phyloP scores from a whole-genome alignment of 2,113 vertebrate species.

The Sarotherodon lohbergeri region DNA sequence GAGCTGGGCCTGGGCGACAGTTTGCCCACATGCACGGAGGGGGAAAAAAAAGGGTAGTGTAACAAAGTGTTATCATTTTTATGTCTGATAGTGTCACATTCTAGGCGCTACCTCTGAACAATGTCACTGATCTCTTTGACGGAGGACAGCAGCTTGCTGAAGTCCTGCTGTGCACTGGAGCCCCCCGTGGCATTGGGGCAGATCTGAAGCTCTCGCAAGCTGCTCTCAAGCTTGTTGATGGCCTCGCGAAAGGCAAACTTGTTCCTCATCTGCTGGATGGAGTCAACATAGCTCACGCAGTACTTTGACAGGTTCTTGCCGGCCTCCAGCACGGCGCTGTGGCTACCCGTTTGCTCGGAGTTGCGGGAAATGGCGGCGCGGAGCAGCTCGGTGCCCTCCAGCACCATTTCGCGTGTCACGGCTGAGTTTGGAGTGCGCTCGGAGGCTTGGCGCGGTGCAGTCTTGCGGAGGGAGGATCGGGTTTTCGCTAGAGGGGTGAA shows the following conservation, averaged over 20 bases:
- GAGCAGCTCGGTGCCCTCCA: constrained; percentile 86
- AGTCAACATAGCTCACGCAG: constrained; percentile 93
- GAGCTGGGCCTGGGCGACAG: background rate
- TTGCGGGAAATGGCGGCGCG: constrained; percentile 84
- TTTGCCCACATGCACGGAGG: background rate
- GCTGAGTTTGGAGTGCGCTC: constrained; percentile 84
- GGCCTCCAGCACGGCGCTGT: constrained; percentile 90
- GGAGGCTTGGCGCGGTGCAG: constrained; percentile 76
- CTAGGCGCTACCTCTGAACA: constrained; percentile 90
- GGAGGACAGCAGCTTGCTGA: constrained; percentile 91
- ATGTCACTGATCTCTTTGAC: constrained; percentile 98
- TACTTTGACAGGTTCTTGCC: constrained; percentile 95
- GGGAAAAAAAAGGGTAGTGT: background rate
- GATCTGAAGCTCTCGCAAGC: constrained; percentile 92
- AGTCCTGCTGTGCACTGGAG: constrained; percentile 86
- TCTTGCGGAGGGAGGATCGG: constrained; percentile 89
- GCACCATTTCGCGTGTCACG: constrained; percentile 86
- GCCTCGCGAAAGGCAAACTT: constrained; percentile 97
- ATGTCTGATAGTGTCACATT: background rate
- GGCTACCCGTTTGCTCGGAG: constrained; percentile 92
- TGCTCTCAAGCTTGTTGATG: constrained; percentile 95
- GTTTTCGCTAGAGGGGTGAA: constrained; percentile 91
- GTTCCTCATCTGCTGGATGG: constrained; percentile 98
- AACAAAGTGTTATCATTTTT: constrained; percentile 12
- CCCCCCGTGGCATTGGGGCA: constrained; percentile 84